These are phyloP conservation scores for Alentia gelatinosa DNA, from an alignment of 2,888 invertebrate species.

Conservation along the genomic window DNA sequence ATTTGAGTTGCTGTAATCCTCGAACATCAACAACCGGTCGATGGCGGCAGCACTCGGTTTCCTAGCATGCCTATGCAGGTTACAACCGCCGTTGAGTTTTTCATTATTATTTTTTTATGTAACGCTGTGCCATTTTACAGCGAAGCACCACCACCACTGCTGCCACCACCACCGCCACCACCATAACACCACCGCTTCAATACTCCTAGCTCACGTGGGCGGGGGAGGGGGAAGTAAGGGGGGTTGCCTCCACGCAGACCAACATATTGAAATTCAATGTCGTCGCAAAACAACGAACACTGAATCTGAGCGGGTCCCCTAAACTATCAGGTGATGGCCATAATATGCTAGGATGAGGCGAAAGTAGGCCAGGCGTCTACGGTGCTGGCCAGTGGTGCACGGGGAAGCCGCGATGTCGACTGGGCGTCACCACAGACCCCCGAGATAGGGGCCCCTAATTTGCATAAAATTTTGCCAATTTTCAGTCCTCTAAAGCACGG, in stretches of 20 bases:
- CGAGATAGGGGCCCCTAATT: conserved; percentile 48
- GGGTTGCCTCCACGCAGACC: not conserved
- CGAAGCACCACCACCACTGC: not conserved
- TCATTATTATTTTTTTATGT: conserved; percentile 1
- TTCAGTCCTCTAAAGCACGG: not conserved
- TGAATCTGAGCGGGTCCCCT: too few species aligned
- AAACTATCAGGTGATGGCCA: too few species aligned
- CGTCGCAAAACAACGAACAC: not conserved
- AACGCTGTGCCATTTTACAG: conserved; percentile 22
- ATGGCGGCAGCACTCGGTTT: too few species aligned
- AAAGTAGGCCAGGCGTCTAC: not conserved
- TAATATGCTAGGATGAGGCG: not conserved
- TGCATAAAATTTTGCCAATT: conserved; percentile 53
- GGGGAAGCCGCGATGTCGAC: not conserved
- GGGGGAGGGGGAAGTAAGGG: conserved; percentile 9
- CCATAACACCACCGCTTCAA: not conserved
- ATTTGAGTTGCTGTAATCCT: too few species aligned
- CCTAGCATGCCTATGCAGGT: conserved; percentile 27
- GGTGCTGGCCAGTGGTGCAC: not conserved
- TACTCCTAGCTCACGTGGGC: conserved; percentile 18
- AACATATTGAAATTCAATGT: conserved; percentile 46
- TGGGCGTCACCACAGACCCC: conserved; percentile 16
- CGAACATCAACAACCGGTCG: too few species aligned
- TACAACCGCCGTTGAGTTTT: not conserved
- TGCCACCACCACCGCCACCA: not conserved